These are phyloP conservation scores for Andinoacara biseriatus DNA, from an alignment of 2,113 vertebrate genomes.

Conservation along the genomic window DNA sequence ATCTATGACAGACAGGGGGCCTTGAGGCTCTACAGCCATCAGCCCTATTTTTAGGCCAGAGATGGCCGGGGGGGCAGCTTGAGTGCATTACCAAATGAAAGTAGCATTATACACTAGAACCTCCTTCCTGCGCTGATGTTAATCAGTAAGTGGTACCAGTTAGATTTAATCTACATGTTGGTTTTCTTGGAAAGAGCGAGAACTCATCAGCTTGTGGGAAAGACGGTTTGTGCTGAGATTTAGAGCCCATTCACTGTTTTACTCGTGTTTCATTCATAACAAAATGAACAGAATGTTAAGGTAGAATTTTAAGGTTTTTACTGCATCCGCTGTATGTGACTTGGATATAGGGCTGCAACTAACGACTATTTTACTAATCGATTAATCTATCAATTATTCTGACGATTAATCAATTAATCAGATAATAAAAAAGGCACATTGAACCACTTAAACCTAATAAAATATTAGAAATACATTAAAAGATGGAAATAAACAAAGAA, in stretches of 20 bases:
- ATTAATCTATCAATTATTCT: no score
- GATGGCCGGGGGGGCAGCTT: neutral
- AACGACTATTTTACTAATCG: no score
- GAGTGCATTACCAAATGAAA: constrained; percentile 23
- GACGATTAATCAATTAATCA: no score
- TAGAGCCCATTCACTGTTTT: neutral
- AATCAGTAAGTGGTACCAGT: neutral
- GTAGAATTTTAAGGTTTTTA: no score
- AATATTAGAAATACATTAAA: no score
- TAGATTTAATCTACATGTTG: neutral
- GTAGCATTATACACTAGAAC: constrained; percentile 2
- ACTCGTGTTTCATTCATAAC: neutral
- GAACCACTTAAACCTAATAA: no score
- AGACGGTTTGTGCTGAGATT: neutral
- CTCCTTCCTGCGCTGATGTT: neutral
- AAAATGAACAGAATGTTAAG: neutral
- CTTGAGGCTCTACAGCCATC: constrained; percentile 15
- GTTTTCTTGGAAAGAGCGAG: neutral
- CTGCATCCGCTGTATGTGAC: no score
- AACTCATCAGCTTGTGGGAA: neutral
- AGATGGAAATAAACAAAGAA: no score
- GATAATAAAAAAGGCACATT: no score
- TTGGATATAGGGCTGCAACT: no score
- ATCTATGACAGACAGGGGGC: constrained; percentile 21
- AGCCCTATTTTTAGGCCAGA: constrained; percentile 73